Conservation (phyloP, 2,113 vertebrate species). For the Pomatorhinus ruficollis region DNA sequence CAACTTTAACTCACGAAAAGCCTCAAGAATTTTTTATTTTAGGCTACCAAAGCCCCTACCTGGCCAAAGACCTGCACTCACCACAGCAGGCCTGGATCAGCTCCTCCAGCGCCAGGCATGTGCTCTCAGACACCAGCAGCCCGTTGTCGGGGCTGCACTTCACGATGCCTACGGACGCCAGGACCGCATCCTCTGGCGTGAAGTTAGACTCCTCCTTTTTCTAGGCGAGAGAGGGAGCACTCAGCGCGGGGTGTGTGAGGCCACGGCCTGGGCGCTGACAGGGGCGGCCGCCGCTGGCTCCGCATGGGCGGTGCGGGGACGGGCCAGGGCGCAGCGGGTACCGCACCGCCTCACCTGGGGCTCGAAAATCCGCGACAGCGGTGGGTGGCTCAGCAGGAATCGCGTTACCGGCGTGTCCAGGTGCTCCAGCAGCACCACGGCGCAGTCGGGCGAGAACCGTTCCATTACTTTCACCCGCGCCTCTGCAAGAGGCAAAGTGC, state of each 20-base stretch:
- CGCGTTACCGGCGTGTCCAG: slow-evolving; percentile 81
- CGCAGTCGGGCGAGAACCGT: slow-evolving; percentile 72
- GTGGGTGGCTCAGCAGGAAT: slow-evolving; percentile 81
- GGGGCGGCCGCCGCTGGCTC: background rate
- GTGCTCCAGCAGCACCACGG: slow-evolving; percentile 84
- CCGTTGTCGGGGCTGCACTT: slow-evolving; percentile 60
- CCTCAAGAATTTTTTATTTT: fast-evolving
- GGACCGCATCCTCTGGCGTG: slow-evolving; percentile 14
- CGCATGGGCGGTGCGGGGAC: fast-evolving
- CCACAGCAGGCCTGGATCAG: slow-evolving; percentile 82
- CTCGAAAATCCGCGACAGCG: slow-evolving; percentile 76
- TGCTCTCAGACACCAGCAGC: slow-evolving; percentile 73
- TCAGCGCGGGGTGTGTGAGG: fast-evolving
- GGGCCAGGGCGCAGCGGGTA: background rate
- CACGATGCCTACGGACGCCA: slow-evolving; percentile 81
- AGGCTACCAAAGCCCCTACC: fast-evolving
- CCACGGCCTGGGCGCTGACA: background rate
- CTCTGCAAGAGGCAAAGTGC: slow-evolving; percentile 60
- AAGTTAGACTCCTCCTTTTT: background rate
- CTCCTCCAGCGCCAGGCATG: slow-evolving; percentile 70
- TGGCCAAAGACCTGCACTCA: slow-evolving; percentile 1
- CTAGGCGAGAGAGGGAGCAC: background rate
- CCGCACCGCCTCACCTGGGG: slow-evolving; percentile 52
- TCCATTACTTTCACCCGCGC: slow-evolving; percentile 76
- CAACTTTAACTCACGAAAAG: fast-evolving